A percentile compares a stretch with the other conserved stretches of the same genome.
These are phyloP conservation scores for Gadopsis marmoratus DNA, from an alignment of 2,797 vertebrate genomes.

Conservation along the genomic window DNA sequence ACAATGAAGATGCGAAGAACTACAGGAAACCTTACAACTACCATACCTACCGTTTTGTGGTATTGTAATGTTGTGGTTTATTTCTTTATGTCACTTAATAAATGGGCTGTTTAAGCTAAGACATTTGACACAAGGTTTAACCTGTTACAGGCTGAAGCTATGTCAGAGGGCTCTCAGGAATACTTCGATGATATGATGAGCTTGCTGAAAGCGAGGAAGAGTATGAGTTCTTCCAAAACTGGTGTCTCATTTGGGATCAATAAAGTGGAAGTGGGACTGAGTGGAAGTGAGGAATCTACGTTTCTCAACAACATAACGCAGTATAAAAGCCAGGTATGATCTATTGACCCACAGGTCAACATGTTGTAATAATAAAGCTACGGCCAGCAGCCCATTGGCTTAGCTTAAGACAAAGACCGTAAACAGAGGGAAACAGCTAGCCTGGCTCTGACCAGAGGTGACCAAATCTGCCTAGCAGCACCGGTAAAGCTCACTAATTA, in stretches of 20 bases:
- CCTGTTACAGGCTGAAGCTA: conserved; percentile 87
- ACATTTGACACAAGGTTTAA: conserved; percentile 14
- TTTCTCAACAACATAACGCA: conserved; percentile 84
- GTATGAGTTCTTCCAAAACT: fast-evolving
- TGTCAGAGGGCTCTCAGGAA: conserved; percentile 86
- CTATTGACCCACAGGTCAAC: no score
- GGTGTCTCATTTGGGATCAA: conserved; percentile 75
- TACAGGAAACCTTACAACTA: conserved; percentile 95
- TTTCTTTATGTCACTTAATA: background rate
- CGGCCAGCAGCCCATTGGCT: background rate
- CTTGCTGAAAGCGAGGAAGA: conserved; percentile 82
- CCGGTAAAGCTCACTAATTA: background rate
- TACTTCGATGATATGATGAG: conserved; percentile 81
- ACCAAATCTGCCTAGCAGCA: background rate
- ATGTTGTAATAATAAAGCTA: background rate
- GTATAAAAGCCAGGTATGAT: conserved; percentile 84
- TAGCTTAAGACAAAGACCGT: conserved; percentile 5
- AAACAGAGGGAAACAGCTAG: background rate
- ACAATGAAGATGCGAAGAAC: conserved; percentile 92
- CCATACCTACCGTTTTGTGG: conserved; percentile 90
- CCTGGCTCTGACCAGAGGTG: no score
- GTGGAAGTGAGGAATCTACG: conserved; percentile 17
- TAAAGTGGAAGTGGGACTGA: conserved; percentile 56
- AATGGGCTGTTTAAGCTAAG: background rate
- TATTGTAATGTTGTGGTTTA: conserved; percentile 65